Percentiles rank a stretch among this genome's conserved stretches.
phyloP scores from a whole-genome alignment of 2,113 vertebrate species.

The Junco hyemalis region DNA sequence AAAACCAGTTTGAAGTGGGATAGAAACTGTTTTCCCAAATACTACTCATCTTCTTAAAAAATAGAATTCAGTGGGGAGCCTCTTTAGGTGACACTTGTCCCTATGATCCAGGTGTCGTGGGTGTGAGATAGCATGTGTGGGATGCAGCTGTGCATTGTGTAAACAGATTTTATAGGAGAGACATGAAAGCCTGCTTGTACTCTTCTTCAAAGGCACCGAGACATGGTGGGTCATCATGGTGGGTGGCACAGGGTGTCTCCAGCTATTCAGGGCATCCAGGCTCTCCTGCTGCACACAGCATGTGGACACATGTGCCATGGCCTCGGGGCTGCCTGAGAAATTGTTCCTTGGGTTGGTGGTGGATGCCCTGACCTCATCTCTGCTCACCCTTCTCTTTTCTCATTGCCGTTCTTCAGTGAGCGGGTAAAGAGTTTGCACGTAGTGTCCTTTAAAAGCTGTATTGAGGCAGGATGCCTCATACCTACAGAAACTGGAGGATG shows the following conservation, averaged over 20 bases:
- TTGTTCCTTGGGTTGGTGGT: background rate
- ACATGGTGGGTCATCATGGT: too few relatives aligned
- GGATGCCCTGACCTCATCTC: background rate
- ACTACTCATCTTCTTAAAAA: background rate
- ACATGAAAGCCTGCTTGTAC: background rate
- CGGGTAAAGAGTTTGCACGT: background rate
- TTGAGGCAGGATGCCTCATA: background rate
- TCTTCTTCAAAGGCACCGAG: background rate
- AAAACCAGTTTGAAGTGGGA: background rate
- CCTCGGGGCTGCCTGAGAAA: background rate
- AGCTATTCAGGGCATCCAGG: background rate
- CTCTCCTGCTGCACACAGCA: background rate
- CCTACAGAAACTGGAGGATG: background rate
- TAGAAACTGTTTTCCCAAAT: background rate
- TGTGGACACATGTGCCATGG: rapidly evolving
- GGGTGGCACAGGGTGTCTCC: background rate
- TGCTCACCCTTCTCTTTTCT: background rate
- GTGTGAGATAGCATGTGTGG: background rate
- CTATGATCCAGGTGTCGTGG: rapidly evolving
- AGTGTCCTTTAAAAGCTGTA: background rate
- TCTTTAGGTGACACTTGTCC: background rate
- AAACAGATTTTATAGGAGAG: background rate
- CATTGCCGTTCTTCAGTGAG: rapidly evolving
- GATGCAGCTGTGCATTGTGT: background rate
- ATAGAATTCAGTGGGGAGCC: background rate